Evolutionary conservation across 2,888 invertebrate species (phyloP), one percentile per base, ranked within the genome.

Genomic region (Osmoderma eremita): DNA sequence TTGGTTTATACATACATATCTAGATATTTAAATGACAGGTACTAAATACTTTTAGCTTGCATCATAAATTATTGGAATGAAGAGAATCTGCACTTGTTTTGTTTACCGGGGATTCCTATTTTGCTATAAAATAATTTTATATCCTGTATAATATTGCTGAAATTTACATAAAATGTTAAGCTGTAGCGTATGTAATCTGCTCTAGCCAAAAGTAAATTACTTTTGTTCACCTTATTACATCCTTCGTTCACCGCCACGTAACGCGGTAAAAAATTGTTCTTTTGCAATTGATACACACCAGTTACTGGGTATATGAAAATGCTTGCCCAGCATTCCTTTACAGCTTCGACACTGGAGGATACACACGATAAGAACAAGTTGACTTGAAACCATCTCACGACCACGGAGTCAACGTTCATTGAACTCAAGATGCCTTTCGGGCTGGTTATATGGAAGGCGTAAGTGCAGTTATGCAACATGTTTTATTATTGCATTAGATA

Each of bases 381-480:
- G 38, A 39, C 38, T 53, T 38, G 39, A 56, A 41, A 56, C 17
- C 58, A 61, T 42, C 58, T 61, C 42, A 45, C 42, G 53, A 53
- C 22, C 24, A 58, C 24, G 45, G 18, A 58, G 58, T 8, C 45
- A 48, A 24, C 58, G 58, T 61, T 61, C 58, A 61, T 45, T 61
- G 58, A 61, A 61, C 58, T 30, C 45, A 24, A 24, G 58, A 45
- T 61, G 58, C 58, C 58, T 61, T 45, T 48, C 58, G 48, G 58
- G 30, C 58, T 61, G 45, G 18, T 18, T 61, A 48, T 24, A 61
- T 61, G 17, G 58, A 45, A 61, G 17, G 30, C 58, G 58, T 61
- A 61, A 61, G 58, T 61, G 58, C 58, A 61, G 58, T 61, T 61
- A 61, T 61, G 58, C 58, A 61, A 61, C 58, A 17, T 61, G 45